Base-by-base conservation (phyloP, 2,888 invertebrate species). In the Andrena bucephala region DNA sequence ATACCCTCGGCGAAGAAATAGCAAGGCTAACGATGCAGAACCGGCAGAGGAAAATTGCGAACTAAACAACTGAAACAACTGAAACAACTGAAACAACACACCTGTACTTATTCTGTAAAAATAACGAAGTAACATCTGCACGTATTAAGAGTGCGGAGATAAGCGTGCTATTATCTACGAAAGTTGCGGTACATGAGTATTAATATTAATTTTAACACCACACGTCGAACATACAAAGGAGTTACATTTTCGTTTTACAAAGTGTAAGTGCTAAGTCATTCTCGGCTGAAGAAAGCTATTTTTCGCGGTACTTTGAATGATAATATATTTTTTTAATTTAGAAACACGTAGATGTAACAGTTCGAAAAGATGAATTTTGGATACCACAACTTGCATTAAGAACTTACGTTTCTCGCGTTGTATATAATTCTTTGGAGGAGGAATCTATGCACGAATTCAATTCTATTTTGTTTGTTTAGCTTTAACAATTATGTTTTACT, bases 1-100 rank as follows among this genome's bases (percentile, higher is more conserved):
- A 97, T 92, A 97, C 97, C 0, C 94, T 98, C 65, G 97, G 97
- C 48, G 96, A 96, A 68, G 97, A 97, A 94, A 97, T 97, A 72
- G 96, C 97, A 16, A 95, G 96, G 90, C 94, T 97, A 92, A 94
- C 94, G 2, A 93, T 94, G 80, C 93, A 94, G 71, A 94, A 94
- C 78, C 92, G 92, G 69, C 91, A 91, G 71, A 88, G 84, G 70
- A 83, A 89, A 81, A 76, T 81, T 65, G 24, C 73, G 20, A 84
- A 82, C 13, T 89, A 60, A 81, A 70, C 63, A 63, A 73, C 50
- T 33, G 27, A 8, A n/a, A 54, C 13, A 24, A 70, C 1, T 20
- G 20, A 20, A 20, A 70, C 63, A 63, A 73, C 50, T 33, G 27
- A 8, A n/a, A 54, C 13, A 24, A 70, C 1, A 42, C 33, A 59